Evolutionary conservation across 2,797 vertebrate genomes (phyloP).

Genomic region (Arrhamphus sclerolepis): DNA sequence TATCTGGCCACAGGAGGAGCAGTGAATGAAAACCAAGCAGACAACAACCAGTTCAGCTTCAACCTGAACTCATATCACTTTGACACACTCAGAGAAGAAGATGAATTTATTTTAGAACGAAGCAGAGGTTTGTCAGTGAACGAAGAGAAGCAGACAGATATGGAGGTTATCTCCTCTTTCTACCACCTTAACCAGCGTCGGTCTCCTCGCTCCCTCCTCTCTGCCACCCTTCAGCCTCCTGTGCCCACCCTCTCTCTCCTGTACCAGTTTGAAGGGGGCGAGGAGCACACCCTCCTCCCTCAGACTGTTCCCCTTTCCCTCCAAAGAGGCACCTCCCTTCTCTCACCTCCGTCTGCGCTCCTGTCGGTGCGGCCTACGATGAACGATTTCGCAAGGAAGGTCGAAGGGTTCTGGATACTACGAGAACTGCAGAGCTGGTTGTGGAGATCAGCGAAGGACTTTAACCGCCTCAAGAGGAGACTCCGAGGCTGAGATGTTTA

Average conservation of each 20-base stretch:
- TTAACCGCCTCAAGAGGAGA: conserved; percentile 92
- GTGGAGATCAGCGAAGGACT: conserved; percentile 96
- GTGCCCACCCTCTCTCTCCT: conserved; percentile 81
- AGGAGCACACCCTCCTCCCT: conserved; percentile 74
- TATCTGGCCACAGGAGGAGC: conserved; percentile 18
- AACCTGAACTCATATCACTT: conserved; percentile 43
- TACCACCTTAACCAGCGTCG: conserved; percentile 63
- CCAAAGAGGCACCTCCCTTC: conserved; percentile 64
- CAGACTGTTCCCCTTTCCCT: conserved; percentile 66
- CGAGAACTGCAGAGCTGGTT: conserved; percentile 97
- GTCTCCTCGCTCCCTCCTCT: conserved; percentile 72
- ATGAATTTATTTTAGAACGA: conserved; percentile 38
- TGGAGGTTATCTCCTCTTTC: conserved; percentile 39
- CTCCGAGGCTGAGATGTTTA: conserved; percentile 65
- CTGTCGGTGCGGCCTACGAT: conserved; percentile 73
- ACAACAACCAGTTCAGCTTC: conserved; percentile 69
- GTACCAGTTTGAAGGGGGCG: conserved; percentile 72
- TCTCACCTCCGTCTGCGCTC: conserved; percentile 62
- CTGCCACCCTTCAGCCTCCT: conserved; percentile 71
- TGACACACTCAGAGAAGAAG: conserved; percentile 52
- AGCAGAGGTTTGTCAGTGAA: conserved; percentile 7
- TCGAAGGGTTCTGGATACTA: conserved; percentile 97
- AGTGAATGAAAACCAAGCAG: conserved; percentile 22
- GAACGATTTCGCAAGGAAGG: conserved; percentile 94
- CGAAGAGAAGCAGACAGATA: conserved; percentile 23